Percentiles rank a stretch among this genome's conserved stretches.
These are phyloP conservation scores for Calameuta idolon DNA, from an alignment of 2,888 invertebrate genomes.

Conservation along the genomic window DNA sequence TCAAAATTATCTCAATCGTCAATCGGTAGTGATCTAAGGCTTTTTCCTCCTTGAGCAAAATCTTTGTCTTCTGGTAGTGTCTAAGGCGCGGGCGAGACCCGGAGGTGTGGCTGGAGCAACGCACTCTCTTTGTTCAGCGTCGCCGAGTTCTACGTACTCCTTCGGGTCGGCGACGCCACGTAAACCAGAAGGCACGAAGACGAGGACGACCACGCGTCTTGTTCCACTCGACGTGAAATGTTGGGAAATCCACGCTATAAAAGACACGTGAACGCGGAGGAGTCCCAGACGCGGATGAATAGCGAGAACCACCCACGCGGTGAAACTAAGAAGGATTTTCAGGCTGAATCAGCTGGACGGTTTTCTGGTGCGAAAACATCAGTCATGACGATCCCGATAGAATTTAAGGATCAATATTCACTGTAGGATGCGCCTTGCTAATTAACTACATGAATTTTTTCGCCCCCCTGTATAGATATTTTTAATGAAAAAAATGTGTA, in stretches of 20 bases:
- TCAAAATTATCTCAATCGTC: background rate
- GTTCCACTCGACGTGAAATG: constrained; percentile 7
- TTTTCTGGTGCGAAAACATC: background rate
- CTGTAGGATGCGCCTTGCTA: background rate
- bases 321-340: background rate
- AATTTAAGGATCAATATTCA: background rate
- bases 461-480: background rate
- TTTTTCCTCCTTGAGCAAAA: background rate
- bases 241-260: constrained; percentile 46
- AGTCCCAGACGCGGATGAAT: constrained; percentile 21
- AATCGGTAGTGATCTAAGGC: fast-evolving
- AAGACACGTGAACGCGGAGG: constrained; percentile 36
- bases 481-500: too few relatives aligned
- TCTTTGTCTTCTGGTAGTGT: background rate
- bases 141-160: constrained; percentile 6
- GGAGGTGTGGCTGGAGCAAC: constrained; percentile 4
- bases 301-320: constrained; percentile 38
- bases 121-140: background rate
- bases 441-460: background rate
- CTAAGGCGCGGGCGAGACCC: background rate
- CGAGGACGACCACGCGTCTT: constrained; percentile 1
- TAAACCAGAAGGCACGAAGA: background rate
- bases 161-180: background rate
- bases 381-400: background rate
- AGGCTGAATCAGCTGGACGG: background rate